A percentile compares a stretch with the other conserved stretches of the same genome.
Conservation (phyloP, 1,140 invertebrate genomes). For the Apis cerana region DNA sequence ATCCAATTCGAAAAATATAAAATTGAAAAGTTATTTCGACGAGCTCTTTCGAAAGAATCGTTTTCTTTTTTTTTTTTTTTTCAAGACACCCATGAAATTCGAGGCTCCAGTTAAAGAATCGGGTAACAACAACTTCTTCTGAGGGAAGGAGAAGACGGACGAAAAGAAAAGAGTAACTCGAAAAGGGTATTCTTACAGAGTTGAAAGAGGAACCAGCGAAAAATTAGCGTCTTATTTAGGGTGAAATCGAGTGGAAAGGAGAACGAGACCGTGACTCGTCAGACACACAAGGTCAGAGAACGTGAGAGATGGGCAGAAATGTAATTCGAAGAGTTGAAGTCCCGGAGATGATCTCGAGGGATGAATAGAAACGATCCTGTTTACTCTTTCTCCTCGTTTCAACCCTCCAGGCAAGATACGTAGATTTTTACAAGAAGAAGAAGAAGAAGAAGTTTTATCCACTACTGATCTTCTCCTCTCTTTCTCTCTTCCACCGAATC, state of each 20-base stretch:
- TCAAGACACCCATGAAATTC: not conserved
- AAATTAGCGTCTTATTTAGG: conserved; percentile 9
- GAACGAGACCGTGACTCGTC: not conserved
- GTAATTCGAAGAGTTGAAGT: conserved; percentile 51
- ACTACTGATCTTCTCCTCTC: not conserved
- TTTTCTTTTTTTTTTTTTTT: too few relatives aligned
- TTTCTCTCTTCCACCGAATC: conserved; percentile 1
- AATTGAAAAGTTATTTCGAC: too few relatives aligned
- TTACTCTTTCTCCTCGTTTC: conserved; percentile 46
- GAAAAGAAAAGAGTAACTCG: too few relatives aligned
- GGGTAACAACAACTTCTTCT: not conserved
- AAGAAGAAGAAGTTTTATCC: not conserved
- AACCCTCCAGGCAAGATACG: conserved; percentile 52
- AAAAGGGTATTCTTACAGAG: not conserved
- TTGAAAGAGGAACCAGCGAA: not conserved
- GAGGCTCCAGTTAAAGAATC: not conserved
- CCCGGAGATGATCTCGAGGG: conserved; percentile 70
- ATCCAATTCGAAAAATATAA: too few relatives aligned
- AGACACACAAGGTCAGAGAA: not conserved
- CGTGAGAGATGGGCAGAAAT: not conserved
- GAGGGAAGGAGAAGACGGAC: not conserved
- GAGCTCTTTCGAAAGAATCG: not conserved
- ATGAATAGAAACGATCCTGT: conserved; percentile 75
- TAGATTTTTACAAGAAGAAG: conserved; percentile 53
- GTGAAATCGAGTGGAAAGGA: not conserved